Conservation (phyloP, 2,797 vertebrate genomes). For the Enteromius radiatus region DNA sequence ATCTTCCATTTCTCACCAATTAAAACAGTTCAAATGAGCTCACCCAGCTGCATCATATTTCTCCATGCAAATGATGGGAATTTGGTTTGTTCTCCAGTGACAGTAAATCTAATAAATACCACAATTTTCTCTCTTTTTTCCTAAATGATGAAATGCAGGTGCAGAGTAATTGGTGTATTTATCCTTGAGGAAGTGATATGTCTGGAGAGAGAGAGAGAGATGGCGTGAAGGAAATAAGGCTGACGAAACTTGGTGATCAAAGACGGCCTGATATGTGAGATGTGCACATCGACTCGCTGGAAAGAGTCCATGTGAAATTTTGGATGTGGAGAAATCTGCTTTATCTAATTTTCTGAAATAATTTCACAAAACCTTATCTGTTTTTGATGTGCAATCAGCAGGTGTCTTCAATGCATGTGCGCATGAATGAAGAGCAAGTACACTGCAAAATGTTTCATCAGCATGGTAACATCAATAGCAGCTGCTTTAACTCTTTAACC, state of each 20-base stretch:
- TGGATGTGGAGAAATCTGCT: constrained; percentile 22
- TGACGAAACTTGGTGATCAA: constrained; percentile 39
- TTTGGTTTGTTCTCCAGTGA: constrained; percentile 71
- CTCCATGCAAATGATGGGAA: constrained; percentile 72
- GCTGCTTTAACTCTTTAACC: background rate
- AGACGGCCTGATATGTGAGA: constrained; percentile 40
- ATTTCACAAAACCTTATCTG: constrained; percentile 25
- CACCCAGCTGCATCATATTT: constrained; percentile 77
- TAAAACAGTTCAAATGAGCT: constrained; percentile 77
- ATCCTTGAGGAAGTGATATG: constrained; percentile 70
- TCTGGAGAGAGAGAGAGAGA: constrained; percentile 50
- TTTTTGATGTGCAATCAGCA: constrained; percentile 9
- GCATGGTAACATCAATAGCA: background rate
- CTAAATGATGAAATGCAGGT: constrained; percentile 78
- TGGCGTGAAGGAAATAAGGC: constrained; percentile 25
- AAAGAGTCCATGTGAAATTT: constrained; percentile 32
- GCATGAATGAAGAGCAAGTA: background rate
- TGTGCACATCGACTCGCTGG: constrained; percentile 15
- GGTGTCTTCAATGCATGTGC: background rate
- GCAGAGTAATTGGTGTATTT: constrained; percentile 71
- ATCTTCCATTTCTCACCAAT: constrained; percentile 77
- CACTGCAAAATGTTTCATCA: background rate
- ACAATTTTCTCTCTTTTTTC: constrained; percentile 60
- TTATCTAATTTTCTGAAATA: constrained; percentile 29
- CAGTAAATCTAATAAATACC: constrained; percentile 78